Conservation (phyloP, 2,113 vertebrate genomes). For the Rousettus leschenaultii region DNA sequence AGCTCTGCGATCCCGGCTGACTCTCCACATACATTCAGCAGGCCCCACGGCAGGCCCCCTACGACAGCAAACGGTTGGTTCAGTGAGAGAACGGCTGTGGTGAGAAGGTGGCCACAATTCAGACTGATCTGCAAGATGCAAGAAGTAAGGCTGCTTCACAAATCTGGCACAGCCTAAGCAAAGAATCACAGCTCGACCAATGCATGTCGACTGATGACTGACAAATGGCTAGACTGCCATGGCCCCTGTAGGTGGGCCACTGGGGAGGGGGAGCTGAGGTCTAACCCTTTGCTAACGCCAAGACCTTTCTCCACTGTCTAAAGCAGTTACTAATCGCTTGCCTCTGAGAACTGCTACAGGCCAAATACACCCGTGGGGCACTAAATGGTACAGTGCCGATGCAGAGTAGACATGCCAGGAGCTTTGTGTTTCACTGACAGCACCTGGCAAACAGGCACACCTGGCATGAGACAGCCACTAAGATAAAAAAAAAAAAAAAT, state of each 20-base stretch:
- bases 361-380: no score
- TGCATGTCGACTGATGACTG: background rate
- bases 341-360: background rate
- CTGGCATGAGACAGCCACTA: background rate
- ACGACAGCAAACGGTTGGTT: background rate
- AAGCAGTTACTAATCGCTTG: background rate
- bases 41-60: background rate
- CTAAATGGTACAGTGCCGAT: rapidly evolving
- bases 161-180: no score
- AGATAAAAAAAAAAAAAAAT: background rate
- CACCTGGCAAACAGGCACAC: background rate
- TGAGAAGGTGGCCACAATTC: background rate
- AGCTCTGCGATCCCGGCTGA: background rate
- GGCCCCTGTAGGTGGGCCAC: background rate
- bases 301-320: background rate
- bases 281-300: background rate
- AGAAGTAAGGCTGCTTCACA: background rate
- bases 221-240: no score
- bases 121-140: background rate
- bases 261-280: background rate
- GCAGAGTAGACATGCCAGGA: rapidly evolving
- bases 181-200: background rate
- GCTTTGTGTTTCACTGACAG: background rate
- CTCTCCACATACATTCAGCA: background rate
- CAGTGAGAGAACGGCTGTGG: background rate